phyloP scores from a whole-genome alignment of 2,113 vertebrate species.

The Rhynchopsitta pachyrhyncha region DNA sequence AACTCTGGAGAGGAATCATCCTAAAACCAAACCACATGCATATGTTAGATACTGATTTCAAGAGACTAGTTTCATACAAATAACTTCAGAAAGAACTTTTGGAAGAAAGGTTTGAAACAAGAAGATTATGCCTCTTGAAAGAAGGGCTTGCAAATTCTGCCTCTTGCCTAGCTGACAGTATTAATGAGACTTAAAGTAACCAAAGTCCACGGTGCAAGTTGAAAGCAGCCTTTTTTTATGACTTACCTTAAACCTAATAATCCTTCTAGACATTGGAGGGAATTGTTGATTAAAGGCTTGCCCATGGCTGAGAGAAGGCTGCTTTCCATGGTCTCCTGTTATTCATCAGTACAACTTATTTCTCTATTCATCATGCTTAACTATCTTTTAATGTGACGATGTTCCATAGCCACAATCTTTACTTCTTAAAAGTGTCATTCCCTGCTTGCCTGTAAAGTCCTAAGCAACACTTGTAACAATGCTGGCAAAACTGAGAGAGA shows the following conservation, averaged over 20 bases:
- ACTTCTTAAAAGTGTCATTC: neutral
- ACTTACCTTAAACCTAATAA: neutral
- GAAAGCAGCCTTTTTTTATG: neutral
- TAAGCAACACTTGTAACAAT: neutral
- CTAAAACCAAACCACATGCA: slow-evolving; percentile 64
- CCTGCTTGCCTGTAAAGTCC: neutral
- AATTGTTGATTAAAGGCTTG: neutral
- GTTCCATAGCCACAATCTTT: neutral
- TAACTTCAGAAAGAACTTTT: neutral
- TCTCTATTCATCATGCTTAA: neutral
- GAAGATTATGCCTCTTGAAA: neutral
- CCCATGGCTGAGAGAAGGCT: neutral
- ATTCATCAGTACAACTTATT: neutral
- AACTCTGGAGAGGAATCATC: slow-evolving; percentile 53
- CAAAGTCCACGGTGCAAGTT: neutral
- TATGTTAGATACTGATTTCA: neutral
- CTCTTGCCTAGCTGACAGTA: neutral
- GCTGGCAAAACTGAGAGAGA: neutral
- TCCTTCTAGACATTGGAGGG: neutral
- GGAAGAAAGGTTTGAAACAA: neutral
- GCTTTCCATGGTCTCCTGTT: neutral
- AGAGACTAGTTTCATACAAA: neutral
- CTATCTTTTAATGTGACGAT: neutral
- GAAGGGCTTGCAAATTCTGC: neutral
- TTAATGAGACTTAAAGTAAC: neutral